Evolutionary conservation across 2,113 vertebrate genomes (phyloP), one percentile per base, ranked within the genome.

Genomic region (Solenodon paradoxus): DNA sequence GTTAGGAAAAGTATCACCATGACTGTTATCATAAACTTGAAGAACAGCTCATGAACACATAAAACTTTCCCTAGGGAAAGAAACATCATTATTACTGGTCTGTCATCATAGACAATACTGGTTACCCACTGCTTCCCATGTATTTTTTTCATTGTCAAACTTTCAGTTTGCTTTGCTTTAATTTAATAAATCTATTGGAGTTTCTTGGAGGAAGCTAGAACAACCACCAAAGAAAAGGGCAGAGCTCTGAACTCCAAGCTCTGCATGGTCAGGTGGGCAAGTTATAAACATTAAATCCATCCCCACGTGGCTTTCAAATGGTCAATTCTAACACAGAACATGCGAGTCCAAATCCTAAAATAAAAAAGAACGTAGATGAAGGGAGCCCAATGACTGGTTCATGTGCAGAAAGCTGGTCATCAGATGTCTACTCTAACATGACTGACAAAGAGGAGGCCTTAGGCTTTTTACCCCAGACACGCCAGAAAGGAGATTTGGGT

Each of bases 261-360:
- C 3, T 20, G 26, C 59, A 24, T n/a, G n/a, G n/a, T n/a, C n/a
- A 94, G 45, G 38, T 66, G 32, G 63, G 42, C 47, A 72, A 20
- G 26, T 64, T 40, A 42, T 79, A 79, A 64, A 82, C 20, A 20
- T 57, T 77, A 78, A 64, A 30, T 20, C 28, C 24, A 61, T 57
- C 2, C 5, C n/a, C 22, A 5, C 8, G 12, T 26, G 55, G 11
- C 32, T 84, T 55, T 16, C 78, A 2, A 57, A n/a, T 40, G 35
- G 9, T 42, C 6, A 83, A 57, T 30, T n/a, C 6, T 64, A 79
- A 74, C n/a, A 28, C 9, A 38, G 47, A 53, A 42, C 63, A 30
- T n/a, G 35, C n/a, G n/a, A n/a, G n/a, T n/a, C n/a, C n/a, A 47
- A 94, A 89, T 53, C 57, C n/a, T 71, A 87, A 90, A 85, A 57